phyloP scores from a whole-genome alignment of 2,797 vertebrate species.

The Amphiprion clarkii region DNA sequence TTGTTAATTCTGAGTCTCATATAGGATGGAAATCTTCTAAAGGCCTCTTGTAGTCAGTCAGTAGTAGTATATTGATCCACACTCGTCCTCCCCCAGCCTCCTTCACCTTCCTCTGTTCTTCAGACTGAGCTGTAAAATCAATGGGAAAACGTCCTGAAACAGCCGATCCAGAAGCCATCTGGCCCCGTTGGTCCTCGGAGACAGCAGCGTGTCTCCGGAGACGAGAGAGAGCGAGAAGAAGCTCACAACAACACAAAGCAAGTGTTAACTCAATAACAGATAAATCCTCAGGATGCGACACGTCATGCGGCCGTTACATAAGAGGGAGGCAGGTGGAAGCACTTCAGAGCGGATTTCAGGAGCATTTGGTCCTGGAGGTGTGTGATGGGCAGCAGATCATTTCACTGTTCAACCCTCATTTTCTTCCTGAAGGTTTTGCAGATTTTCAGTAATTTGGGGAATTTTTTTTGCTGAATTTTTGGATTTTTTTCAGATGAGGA shows the following conservation, averaged over 20 bases:
- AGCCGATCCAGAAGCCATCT: conserved; percentile 85
- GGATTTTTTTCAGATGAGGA: too few species aligned
- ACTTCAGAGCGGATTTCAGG: conserved; percentile 16
- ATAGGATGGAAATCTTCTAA: conserved; percentile 54
- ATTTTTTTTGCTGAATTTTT: too few species aligned
- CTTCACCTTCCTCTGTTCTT: conserved; percentile 62
- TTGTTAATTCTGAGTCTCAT: conserved; percentile 32
- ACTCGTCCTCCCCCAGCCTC: conserved; percentile 26
- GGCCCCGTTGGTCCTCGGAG: conserved; percentile 76
- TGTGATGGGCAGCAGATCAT: background rate
- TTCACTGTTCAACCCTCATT: background rate
- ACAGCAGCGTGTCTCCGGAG: conserved; percentile 67
- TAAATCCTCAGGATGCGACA: conserved; percentile 43
- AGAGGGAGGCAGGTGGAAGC: conserved; percentile 22
- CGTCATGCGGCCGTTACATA: conserved; percentile 57
- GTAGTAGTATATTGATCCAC: conserved; percentile 62
- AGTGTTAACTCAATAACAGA: conserved; percentile 69
- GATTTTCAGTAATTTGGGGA: too few species aligned
- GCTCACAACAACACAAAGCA: conserved; percentile 57
- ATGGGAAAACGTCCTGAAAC: conserved; percentile 85
- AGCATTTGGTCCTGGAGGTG: conserved; percentile 1
- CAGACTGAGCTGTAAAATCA: conserved; percentile 85
- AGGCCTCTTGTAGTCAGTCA: conserved; percentile 39
- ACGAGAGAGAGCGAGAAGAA: conserved; percentile 27
- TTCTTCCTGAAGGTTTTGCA: too few species aligned